Evolutionary conservation across 92 coral and sea anemone species (phyloP).

Genomic region (Hydrozoanthus gracilis): DNA sequence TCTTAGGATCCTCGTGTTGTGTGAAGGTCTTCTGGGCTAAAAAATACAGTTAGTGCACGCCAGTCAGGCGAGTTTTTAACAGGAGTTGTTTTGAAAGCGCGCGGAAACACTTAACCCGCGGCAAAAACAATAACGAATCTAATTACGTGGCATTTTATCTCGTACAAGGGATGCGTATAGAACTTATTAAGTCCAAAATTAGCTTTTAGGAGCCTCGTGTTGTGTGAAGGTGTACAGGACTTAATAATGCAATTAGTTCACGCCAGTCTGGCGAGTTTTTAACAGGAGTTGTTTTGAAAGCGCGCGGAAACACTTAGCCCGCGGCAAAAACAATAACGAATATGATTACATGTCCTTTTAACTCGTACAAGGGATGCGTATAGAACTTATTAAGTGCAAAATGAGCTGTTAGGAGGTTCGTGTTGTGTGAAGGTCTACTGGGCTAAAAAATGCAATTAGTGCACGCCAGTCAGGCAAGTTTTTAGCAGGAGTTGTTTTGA

Average conservation of each 20-base stretch:
- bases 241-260: constrained; percentile 2
- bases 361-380: not conserved
- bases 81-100: no score
- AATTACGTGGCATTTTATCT: not conserved
- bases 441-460: no score
- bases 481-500: no score
- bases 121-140: not conserved
- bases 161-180: not conserved
- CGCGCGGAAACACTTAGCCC: not conserved
- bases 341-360: not conserved
- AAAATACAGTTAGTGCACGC: no score
- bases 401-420: constrained; percentile 1
- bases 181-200: not conserved
- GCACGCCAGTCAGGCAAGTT: no score
- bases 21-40: constrained; percentile 14
- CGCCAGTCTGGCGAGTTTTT: constrained; percentile 1
- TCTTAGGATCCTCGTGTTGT: constrained; percentile 4
- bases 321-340: not conserved
- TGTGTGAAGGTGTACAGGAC: not conserved
- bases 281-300: no score
- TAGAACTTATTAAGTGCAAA: not conserved
- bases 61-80: not conserved
- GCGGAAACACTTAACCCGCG: not conserved
- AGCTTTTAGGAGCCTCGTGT: constrained; percentile 8
- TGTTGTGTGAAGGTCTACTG: constrained; percentile 15